A percentile compares a stretch with the other conserved stretches of the same genome.
Conservation (phyloP, 23 tunicate species). For the Corella eumyota region DNA sequence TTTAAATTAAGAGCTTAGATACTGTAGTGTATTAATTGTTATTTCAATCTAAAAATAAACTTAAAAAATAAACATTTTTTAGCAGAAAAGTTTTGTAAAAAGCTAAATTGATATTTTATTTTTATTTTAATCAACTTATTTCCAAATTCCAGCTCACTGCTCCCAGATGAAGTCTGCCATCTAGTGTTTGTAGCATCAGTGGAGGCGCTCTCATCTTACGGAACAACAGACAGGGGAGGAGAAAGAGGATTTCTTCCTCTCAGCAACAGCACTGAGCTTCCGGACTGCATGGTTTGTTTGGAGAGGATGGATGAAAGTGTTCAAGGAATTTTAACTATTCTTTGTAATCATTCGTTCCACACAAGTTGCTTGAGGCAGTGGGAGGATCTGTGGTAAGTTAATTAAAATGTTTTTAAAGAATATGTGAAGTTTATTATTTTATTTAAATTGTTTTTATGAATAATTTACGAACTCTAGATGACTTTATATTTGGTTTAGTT, state of each 20-base stretch:
- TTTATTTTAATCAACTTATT: too few relatives aligned
- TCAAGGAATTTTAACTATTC: conserved; percentile 74
- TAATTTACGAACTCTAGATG: too few relatives aligned
- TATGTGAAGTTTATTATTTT: too few relatives aligned
- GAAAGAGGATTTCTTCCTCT: conserved; percentile 43
- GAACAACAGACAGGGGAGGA: neutral
- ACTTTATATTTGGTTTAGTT: too few relatives aligned
- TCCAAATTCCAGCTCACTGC: conserved; percentile 49
- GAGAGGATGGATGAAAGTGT: conserved; percentile 99
- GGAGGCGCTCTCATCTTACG: conserved; percentile 49
- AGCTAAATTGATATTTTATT: too few relatives aligned
- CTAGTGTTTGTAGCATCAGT: conserved; percentile 92
- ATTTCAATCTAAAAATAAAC: neutral
- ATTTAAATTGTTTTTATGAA: too few relatives aligned
- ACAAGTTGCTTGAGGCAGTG: conserved; percentile 80
- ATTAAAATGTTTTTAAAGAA: too few relatives aligned
- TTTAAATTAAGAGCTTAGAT: neutral
- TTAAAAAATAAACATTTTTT: neutral
- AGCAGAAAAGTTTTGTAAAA: too few relatives aligned
- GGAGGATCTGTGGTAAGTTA: conserved; percentile 89
- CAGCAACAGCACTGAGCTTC: conserved; percentile 69
- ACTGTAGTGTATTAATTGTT: neutral
- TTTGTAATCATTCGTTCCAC: conserved; percentile 97
- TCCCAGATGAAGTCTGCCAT: conserved; percentile 73
- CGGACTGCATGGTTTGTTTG: conserved; percentile 90